Base-by-base conservation (phyloP, 2,113 vertebrate genomes). In the Melanotaenia duboulayi region DNA sequence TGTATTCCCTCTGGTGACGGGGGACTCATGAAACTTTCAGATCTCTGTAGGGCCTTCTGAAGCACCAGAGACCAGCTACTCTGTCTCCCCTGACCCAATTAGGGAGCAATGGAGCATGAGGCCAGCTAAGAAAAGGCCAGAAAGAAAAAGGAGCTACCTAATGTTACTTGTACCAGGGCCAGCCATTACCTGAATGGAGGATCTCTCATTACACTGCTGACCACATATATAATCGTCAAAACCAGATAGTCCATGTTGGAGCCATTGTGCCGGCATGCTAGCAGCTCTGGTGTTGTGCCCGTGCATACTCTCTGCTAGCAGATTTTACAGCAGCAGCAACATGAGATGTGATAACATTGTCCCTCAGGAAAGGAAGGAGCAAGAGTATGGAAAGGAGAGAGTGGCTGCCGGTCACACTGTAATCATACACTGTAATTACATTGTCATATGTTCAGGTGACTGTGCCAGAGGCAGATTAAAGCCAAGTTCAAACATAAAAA, bases 1-100 rank as follows among this genome's bases (percentile, higher is more conserved):
- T 89, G 87, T 93, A 92, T 92, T 93, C 92, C 91, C 94, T 69
- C 67, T 76, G 84, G 90, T 89, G 86, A 70, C 76, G 64, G 84
- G 84, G 87, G 86, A 91, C 92, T 94, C 94, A 94, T 94, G 92
- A 94, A 94, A 94, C 88, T 94, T 94, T 94, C 89, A 94, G 90
- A 91, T 94, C 94, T 94, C 94, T 49, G 78, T 93, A 91, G 94
- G 90, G 90, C 85, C 71, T 79, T 88, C 87, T 91, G 87, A 94
- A 92, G 89, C 93, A 92, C 87, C 79, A 88, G 91, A 93, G 93
- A 93, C 92, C 66, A 75, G 76, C 85, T 83, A 88, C 90, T 92
- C 81, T 90, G 89, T 94, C 92, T 92, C 93, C 88, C 90, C 87
- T 94, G 92, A 93, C 94, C 92, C 92, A 93, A 92, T 94, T 94